Conservation (phyloP, 2,888 invertebrate genomes). For the Ceriagrion tenellum region DNA sequence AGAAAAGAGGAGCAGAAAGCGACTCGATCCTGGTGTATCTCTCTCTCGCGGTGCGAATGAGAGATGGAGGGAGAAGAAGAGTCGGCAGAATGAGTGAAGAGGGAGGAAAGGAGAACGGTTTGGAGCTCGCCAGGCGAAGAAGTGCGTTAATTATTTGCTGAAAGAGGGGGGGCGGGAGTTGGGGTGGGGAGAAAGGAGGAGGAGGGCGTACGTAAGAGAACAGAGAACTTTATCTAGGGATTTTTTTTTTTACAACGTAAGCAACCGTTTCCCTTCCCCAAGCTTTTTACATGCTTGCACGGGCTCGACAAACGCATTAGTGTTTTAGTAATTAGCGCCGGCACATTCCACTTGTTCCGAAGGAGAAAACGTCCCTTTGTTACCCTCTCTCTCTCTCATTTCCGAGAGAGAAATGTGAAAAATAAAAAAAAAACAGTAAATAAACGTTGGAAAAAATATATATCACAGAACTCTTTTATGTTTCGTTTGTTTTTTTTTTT, state of each 20-base stretch:
- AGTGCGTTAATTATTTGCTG: constrained; percentile 35
- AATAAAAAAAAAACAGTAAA: background rate
- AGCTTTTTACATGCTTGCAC: background rate
- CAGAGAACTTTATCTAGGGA: constrained; percentile 12
- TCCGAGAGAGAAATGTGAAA: background rate
- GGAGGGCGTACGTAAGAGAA: background rate
- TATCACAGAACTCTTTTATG: too few relatives aligned
- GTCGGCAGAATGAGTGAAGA: background rate
- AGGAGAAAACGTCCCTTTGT: background rate
- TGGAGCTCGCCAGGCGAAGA: background rate
- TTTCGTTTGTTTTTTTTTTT: constrained; percentile 21
- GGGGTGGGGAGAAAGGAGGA: too few relatives aligned
- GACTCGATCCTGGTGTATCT: background rate
- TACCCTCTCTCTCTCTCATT: background rate
- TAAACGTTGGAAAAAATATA: background rate
- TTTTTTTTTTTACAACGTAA: background rate
- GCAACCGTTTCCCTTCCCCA: background rate
- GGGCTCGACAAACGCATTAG: constrained; percentile 28
- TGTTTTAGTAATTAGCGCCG: constrained; percentile 51
- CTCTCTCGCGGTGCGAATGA: background rate
- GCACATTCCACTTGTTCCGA: constrained; percentile 42
- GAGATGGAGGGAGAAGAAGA: background rate
- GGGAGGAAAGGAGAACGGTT: background rate
- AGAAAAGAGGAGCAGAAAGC: background rate
- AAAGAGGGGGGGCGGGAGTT: too few relatives aligned